Base-by-base conservation (phyloP, 2,113 vertebrate genomes). In the Capreolus pygargus region DNA sequence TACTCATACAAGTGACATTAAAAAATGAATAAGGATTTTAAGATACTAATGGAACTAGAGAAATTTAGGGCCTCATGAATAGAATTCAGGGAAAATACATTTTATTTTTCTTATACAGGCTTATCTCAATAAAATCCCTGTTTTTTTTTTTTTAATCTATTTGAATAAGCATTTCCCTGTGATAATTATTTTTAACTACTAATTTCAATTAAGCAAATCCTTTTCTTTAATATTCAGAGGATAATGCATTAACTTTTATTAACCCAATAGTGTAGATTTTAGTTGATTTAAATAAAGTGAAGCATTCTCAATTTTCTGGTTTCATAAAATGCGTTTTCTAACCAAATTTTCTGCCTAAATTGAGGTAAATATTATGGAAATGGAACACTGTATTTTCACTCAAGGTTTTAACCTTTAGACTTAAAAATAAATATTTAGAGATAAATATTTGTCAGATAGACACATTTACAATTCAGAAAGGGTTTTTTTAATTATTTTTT, bases 121-220 rank as follows among this genome's bases (percentile, higher is more conserved):
- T 76, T 93, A 74, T 88, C 64, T 97, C 57, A 88, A 78, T 89
- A 95, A 97, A 96, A 97, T 43, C 9, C 11, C 19, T 89, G 57
- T 64, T 79, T 88, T 94, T 64, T 79, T 88, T 94, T 83, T 30
- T 61, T 3, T 0, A 30, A 89, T 57, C 21, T 12, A 17, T 96
- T 97, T 94, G 23, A 92, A 92, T 85, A 45, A 82, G 5, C 27
- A 76, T 39, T 84, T 70, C 88, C n/a, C 16, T 57, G 1, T 55
- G 82, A 91, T 4, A 87, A 93, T 30, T 76, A 60, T 4, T 83
- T 76, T 54, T 47, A 25, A 55, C 76, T 9, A 93, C 7, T 81
- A 81, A 67, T 54, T 92, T 86, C 4, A 96, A 43, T 90, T 74
- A 84, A 84, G 30, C 11, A 94, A 94, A 76, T 2, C 50, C 1